A percentile compares a stretch with the other conserved stretches of the same genome.
Conservation (phyloP, 2,888 invertebrate genomes). For the Harmothoe impar region DNA sequence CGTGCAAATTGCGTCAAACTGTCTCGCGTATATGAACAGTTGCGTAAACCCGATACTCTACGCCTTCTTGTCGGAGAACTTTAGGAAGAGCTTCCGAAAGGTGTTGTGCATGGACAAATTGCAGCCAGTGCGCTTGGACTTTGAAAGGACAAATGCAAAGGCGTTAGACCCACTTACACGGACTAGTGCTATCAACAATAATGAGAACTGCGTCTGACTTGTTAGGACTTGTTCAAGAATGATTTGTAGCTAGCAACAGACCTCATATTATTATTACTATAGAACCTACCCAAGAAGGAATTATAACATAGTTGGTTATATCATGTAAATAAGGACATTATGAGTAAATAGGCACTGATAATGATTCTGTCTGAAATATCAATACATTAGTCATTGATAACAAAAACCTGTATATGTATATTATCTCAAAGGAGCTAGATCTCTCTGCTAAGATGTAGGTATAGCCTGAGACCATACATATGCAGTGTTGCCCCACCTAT, state of each 20-base stretch:
- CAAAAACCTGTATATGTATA: no score
- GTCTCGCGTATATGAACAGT: slow-evolving; percentile 93
- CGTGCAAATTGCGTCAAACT: slow-evolving; percentile 81
- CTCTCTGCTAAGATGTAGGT: no score
- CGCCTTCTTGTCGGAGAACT: slow-evolving; percentile 96
- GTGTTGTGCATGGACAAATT: slow-evolving; percentile 79
- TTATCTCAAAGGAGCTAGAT: no score
- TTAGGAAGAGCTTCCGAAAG: slow-evolving; percentile 91
- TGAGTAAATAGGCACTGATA: no score
- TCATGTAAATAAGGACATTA: no score
- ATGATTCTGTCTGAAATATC: no score
- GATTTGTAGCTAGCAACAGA: neutral
- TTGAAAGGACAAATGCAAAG: slow-evolving; percentile 65
- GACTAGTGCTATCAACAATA: slow-evolving; percentile 52
- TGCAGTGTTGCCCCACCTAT: no score
- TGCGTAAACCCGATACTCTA: slow-evolving; percentile 97
- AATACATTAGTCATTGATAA: no score
- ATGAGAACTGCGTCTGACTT: slow-evolving; percentile 49
- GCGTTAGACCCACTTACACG: slow-evolving; percentile 35
- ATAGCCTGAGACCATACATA: no score
- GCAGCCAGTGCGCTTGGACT: slow-evolving; percentile 66
- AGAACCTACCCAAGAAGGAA: neutral
- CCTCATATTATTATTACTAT: neutral
- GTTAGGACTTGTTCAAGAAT: neutral
- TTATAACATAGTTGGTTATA: neutral